These are phyloP conservation scores for Eurosta solidaginis DNA, from an alignment of 1,140 invertebrate genomes.

Conservation along the genomic window DNA sequence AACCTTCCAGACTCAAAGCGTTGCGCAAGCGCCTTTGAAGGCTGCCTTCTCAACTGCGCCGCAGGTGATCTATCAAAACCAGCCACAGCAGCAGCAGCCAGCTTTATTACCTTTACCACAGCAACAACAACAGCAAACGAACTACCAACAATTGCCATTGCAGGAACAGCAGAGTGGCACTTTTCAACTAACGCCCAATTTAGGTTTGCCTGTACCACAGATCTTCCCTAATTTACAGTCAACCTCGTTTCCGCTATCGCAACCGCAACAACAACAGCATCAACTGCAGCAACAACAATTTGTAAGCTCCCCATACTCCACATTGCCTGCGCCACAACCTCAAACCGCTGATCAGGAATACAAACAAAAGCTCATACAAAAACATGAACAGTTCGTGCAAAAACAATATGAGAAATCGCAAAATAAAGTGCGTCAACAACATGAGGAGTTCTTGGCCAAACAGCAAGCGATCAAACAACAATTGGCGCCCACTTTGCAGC, in stretches of 20 bases:
- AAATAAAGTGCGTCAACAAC: slow-evolving; percentile 69
- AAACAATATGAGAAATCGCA: slow-evolving; percentile 72
- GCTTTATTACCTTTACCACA: slow-evolving; percentile 54
- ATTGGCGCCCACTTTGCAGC: slow-evolving; percentile 47
- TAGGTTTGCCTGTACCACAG: slow-evolving; percentile 49
- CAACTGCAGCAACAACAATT: slow-evolving; percentile 61
- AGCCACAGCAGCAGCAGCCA: slow-evolving; percentile 36
- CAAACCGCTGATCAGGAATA: slow-evolving; percentile 63
- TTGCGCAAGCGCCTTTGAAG: slow-evolving; percentile 28
- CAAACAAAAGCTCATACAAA: slow-evolving; percentile 69
- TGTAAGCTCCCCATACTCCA: slow-evolving; percentile 58
- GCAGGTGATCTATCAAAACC: slow-evolving; percentile 35
- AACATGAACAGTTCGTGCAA: slow-evolving; percentile 71
- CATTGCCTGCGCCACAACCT: slow-evolving; percentile 43
- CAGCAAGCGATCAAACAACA: slow-evolving; percentile 67
- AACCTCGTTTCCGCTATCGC: slow-evolving; percentile 53
- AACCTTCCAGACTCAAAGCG: slow-evolving; percentile 47
- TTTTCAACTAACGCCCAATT: slow-evolving; percentile 48
- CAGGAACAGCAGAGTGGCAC: slow-evolving; percentile 40
- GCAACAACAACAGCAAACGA: slow-evolving; percentile 61
- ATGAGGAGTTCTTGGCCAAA: slow-evolving; percentile 67
- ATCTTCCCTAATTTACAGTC: slow-evolving; percentile 52
- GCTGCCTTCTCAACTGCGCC: slow-evolving; percentile 28
- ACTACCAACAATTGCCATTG: slow-evolving; percentile 41
- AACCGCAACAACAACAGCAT: slow-evolving; percentile 59